Conservation (phyloP, 2,113 vertebrate genomes). For the Passer montanus region DNA sequence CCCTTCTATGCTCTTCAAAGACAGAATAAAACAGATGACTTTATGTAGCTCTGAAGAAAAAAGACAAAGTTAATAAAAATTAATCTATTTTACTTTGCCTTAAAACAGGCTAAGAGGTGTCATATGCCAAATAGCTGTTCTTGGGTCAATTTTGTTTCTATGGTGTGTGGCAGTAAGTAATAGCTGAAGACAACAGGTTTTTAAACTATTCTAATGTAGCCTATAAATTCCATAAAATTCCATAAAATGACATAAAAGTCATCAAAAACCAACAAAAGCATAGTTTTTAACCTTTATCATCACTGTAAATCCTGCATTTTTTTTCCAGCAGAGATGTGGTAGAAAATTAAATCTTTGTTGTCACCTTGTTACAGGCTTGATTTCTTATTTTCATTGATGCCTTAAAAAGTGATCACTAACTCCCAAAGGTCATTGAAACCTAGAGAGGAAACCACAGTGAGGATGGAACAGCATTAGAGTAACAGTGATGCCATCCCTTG, state of each 20-base stretch:
- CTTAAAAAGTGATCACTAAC: not conserved
- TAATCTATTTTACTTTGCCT: not conserved
- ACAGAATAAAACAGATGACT: not conserved
- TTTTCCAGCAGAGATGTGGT: not conserved
- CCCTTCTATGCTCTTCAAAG: not conserved
- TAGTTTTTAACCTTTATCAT: not conserved
- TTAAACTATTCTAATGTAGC: not conserved
- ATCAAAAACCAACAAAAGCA: not conserved
- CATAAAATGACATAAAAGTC: not conserved
- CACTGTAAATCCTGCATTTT: not conserved
- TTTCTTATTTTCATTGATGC: not conserved
- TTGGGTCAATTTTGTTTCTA: not conserved
- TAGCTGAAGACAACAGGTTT: not conserved
- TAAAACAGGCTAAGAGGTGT: not conserved
- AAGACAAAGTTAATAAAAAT: not conserved
- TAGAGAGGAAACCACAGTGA: not conserved
- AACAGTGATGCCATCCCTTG: not conserved
- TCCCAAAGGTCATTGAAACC: not conserved
- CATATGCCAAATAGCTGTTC: not conserved
- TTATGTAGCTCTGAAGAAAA: not conserved
- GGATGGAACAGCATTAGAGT: not conserved
- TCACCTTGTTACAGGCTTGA: not conserved
- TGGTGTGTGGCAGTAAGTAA: not conserved
- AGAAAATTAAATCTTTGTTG: not conserved
- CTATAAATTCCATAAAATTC: not conserved